A percentile compares a stretch with the other conserved stretches of the same genome.
These are phyloP conservation scores for Heliconius nattereri DNA, from an alignment of 1,140 invertebrate species.

Conservation along the genomic window DNA sequence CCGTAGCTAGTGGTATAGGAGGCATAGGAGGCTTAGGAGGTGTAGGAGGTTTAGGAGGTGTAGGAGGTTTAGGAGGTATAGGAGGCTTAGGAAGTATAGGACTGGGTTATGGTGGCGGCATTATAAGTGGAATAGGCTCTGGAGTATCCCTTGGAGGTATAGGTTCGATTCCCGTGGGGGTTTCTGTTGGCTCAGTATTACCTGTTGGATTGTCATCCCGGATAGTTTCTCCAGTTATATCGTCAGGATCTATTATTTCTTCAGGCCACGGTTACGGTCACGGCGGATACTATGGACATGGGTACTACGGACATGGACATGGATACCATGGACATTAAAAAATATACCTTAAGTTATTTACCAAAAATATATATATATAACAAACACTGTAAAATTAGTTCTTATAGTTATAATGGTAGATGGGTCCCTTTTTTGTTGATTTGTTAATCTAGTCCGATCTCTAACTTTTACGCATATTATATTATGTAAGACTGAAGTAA, in stretches of 20 bases:
- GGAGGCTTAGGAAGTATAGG: conserved; percentile 16
- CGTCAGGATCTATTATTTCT: conserved; percentile 8
- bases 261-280: conserved; percentile 33
- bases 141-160: conserved; percentile 27
- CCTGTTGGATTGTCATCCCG: conserved; percentile 14
- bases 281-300: conserved; percentile 29
- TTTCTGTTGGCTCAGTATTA: conserved; percentile 15
- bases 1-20: conserved; percentile 34
- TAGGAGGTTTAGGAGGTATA: conserved; percentile 23
- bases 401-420: neutral
- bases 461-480: neutral
- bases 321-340: neutral
- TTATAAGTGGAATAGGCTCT: conserved; percentile 31
- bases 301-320: neutral
- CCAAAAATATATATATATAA: conserved; percentile 6
- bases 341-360: conserved; percentile 3
- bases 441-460: conserved; percentile 34
- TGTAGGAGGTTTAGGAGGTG: conserved; percentile 18
- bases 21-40: conserved; percentile 11
- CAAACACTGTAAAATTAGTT: neutral
- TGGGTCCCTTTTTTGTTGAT: conserved; percentile 22
- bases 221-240: conserved; percentile 18
- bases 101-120: conserved; percentile 24
- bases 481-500: neutral
- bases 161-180: conserved; percentile 17